A percentile compares a stretch with the other conserved stretches of the same genome.
Conservation (phyloP, 2,888 invertebrate species). For the Sycophila texana region DNA sequence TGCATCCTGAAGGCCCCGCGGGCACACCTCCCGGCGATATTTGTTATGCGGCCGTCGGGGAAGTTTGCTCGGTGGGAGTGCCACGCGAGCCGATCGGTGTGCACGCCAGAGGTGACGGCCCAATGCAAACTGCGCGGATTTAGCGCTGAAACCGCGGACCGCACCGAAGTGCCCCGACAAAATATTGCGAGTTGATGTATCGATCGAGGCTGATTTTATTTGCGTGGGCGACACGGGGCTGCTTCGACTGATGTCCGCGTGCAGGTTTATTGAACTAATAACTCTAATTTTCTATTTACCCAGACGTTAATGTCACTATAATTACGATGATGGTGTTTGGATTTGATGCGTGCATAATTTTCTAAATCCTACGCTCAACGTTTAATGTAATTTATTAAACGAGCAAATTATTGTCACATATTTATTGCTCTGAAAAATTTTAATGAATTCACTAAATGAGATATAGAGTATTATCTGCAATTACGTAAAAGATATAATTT, state of each 20-base stretch:
- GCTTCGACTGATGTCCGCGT: neutral
- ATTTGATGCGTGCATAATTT: too few relatives aligned
- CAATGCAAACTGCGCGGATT: slow-evolving; percentile 35
- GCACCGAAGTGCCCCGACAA: neutral
- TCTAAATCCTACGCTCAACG: too few relatives aligned
- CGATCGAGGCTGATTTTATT: neutral
- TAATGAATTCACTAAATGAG: too few relatives aligned
- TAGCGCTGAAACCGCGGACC: slow-evolving; percentile 23
- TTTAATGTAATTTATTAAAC: too few relatives aligned
- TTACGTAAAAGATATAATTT: too few relatives aligned
- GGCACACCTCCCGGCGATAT: slow-evolving; percentile 27
- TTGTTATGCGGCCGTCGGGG: slow-evolving; percentile 35
- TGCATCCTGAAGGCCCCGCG: neutral
- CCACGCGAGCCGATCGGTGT: slow-evolving; percentile 21
- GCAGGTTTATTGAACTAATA: too few relatives aligned
- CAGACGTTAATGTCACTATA: too few relatives aligned
- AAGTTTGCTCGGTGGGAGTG: slow-evolving; percentile 26
- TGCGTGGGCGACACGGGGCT: neutral
- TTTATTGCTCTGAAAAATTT: too few relatives aligned
- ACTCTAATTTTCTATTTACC: too few relatives aligned
- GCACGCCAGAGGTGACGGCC: neutral
- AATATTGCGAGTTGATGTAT: slow-evolving; percentile 25
- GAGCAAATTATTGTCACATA: too few relatives aligned
- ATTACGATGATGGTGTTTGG: too few relatives aligned
- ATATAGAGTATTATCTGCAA: too few relatives aligned